Conservation (phyloP, 2,888 invertebrate genomes). For the Helicoverpa assulta region DNA sequence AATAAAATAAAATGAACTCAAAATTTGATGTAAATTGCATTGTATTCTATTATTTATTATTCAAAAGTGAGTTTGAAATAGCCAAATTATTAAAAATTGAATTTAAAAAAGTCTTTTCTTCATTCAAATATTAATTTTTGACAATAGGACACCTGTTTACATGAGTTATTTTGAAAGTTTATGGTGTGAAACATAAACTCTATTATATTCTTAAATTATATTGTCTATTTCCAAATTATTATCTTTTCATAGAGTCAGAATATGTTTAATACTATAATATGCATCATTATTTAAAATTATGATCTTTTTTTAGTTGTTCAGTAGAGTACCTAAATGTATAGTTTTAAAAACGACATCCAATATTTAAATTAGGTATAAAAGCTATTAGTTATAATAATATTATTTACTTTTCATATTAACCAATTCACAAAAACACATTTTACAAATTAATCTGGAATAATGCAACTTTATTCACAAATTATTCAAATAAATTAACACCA, state of each 20-base stretch:
- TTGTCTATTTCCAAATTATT: slow-evolving; percentile 33
- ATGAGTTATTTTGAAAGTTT: slow-evolving; percentile 43
- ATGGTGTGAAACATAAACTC: slow-evolving; percentile 48
- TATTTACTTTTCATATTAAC: too few species aligned
- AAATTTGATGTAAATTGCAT: slow-evolving; percentile 56
- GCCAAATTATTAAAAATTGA: slow-evolving; percentile 39
- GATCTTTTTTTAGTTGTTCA: slow-evolving; percentile 4
- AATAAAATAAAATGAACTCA: slow-evolving; percentile 36
- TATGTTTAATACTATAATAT: background rate
- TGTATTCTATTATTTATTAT: slow-evolving; percentile 54
- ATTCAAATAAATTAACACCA: background rate
- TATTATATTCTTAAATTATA: slow-evolving; percentile 32
- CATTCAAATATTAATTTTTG: slow-evolving; percentile 51
- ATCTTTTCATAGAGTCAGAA: slow-evolving; percentile 20
- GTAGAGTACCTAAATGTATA: slow-evolving; percentile 26
- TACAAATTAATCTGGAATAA: background rate
- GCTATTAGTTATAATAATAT: slow-evolving; percentile 5
- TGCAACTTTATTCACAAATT: background rate
- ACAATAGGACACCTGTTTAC: slow-evolving; percentile 37
- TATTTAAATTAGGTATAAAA: slow-evolving; percentile 16
- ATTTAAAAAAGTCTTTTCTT: slow-evolving; percentile 26
- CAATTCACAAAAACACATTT: too few species aligned
- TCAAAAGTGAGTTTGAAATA: slow-evolving; percentile 35
- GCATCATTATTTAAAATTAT: background rate
- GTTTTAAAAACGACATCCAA: slow-evolving; percentile 17